These are phyloP conservation scores for Meliscaeva auricollis DNA, from an alignment of 2,888 invertebrate species.

Conservation along the genomic window DNA sequence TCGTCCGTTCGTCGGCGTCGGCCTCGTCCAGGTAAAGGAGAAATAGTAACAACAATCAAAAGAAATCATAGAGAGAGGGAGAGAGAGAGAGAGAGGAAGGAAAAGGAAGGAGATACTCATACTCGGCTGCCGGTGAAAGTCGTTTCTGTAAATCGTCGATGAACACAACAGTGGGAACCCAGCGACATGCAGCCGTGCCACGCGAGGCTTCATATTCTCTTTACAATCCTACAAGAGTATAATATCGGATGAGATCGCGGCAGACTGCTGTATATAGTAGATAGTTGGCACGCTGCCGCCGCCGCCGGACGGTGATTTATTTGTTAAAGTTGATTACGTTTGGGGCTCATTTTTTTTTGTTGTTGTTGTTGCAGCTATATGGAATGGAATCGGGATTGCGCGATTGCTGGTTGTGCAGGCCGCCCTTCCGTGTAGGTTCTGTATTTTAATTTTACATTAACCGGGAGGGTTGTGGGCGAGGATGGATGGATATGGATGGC, in stretches of 20 bases:
- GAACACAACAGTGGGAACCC: conserved; percentile 72
- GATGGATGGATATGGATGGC: conserved; percentile 25
- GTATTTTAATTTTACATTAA: conserved; percentile 69
- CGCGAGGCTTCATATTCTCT: conserved; percentile 42
- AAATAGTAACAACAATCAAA: neutral
- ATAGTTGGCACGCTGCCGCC: conserved; percentile 67
- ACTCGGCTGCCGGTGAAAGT: conserved; percentile 62
- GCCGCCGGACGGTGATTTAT: conserved; percentile 71
- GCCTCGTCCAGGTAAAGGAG: neutral
- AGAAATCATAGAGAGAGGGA: neutral
- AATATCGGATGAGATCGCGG: conserved; percentile 62
- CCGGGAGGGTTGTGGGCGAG: conserved; percentile 39
- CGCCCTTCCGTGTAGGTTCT: conserved; percentile 26
- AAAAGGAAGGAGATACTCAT: conserved; percentile 14
- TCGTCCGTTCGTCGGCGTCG: neutral
- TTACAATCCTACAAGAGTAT: neutral
- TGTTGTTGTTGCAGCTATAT: no score
- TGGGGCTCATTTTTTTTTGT: conserved; percentile 23
- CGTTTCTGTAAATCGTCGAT: conserved; percentile 70
- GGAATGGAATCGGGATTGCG: no score
- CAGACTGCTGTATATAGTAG: conserved; percentile 25
- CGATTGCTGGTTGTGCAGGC: no score
- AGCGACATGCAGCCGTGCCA: conserved; percentile 70
- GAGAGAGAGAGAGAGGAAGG: conserved; percentile 7
- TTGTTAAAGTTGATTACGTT: conserved; percentile 65